A percentile compares a stretch with the other conserved stretches of the same genome.
These are phyloP conservation scores for Xestia sexstrigata DNA, from an alignment of 2,888 invertebrate species.

Conservation along the genomic window DNA sequence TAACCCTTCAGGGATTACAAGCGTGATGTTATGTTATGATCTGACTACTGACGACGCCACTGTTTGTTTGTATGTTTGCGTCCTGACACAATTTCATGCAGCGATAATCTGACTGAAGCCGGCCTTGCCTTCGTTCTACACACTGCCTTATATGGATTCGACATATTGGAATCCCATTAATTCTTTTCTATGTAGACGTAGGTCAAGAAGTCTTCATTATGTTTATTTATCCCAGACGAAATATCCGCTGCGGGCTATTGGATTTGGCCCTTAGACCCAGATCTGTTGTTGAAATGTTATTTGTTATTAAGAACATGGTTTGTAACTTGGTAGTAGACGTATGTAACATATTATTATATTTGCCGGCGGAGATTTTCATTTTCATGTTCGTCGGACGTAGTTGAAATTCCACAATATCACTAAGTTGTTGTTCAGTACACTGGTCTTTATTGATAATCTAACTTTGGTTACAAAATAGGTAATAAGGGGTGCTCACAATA, in stretches of 20 bases:
- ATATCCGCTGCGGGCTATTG: slow-evolving; percentile 8
- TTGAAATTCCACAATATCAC: too few relatives aligned
- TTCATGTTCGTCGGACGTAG: too few relatives aligned
- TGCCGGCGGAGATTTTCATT: too few relatives aligned
- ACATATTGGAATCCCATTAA: background rate
- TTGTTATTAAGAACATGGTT: slow-evolving; percentile 1
- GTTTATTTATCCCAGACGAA: slow-evolving; percentile 4
- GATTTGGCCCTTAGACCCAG: slow-evolving; percentile 7
- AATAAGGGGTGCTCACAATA: too few relatives aligned
- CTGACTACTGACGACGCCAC: background rate
- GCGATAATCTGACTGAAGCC: background rate
- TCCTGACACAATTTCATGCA: background rate
- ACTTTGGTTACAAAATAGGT: too few relatives aligned
- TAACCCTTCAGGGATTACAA: too few relatives aligned
- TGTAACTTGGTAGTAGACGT: background rate
- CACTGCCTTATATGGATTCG: background rate
- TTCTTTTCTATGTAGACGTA: background rate
- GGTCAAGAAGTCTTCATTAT: background rate
- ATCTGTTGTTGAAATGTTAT: background rate
- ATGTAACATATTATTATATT: background rate
- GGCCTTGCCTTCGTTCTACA: background rate
- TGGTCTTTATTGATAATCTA: too few relatives aligned
- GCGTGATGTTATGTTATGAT: too few relatives aligned
- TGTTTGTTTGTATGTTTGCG: background rate
- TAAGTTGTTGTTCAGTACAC: too few relatives aligned